Evolutionary conservation across 2,113 vertebrate genomes (phyloP), one percentile per base, ranked within the genome.

Genomic region (Dipodomys ordii): DNA sequence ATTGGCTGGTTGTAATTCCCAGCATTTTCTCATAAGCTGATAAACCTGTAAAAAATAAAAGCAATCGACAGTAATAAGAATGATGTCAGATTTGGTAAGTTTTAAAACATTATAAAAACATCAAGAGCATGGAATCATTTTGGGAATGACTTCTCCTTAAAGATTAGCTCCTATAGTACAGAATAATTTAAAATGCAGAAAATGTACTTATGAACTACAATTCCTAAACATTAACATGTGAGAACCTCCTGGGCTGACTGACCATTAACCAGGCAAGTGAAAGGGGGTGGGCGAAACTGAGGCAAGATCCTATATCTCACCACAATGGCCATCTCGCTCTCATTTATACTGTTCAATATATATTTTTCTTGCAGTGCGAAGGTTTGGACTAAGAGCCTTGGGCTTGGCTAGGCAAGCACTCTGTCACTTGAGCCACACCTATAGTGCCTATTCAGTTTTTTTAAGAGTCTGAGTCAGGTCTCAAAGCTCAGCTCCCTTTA

Each of bases 21-120:
- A 99, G 96, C 99, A 99, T 90, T 95, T 99, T 95, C 97, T 98
- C 99, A 99, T 99, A 97, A 99, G 98, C 20, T 98, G 98, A 88
- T 99, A 99, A 94, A 99, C 98, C 99, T 99, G 91, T 22, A 62
- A 78, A 22, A 86, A n/a, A 64, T 25, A n/a, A 39, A 79, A 73
- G 64, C 35, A 62, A 6, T 57, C 15, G 19, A 71, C 7, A 74
- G 16, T 5, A 10, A 2, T 28, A 69, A 74, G 80, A 88, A 68
- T 68, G 28, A 35, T 67, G 44, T 90, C 77, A 77, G 46, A 69
- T 77, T 78, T 80, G 32, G 35, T n/a, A 92, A 71, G 30, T 2
- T 19, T 71, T 69, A 18, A 39, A 64, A 9, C 2, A 3, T 0
- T 0, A 27, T 0, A 0, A 49, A 73, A 28, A 92, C 3, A 73